Evolutionary conservation across 2,797 vertebrate species (phyloP).

Genomic region (Enteromius thamalakanensis): DNA sequence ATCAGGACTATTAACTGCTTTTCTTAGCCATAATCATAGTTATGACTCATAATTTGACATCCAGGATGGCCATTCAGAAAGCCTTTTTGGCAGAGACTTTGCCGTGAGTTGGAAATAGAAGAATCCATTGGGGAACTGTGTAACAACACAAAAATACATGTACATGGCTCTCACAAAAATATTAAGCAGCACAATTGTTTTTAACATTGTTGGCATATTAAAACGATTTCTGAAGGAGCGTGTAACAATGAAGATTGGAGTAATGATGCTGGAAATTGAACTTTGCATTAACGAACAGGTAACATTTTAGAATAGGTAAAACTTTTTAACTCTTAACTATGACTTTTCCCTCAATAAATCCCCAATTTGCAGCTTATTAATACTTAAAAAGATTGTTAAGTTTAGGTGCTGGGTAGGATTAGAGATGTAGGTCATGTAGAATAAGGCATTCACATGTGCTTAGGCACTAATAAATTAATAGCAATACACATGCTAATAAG

Average conservation of each 20-base stretch:
- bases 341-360: too few relatives aligned
- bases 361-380: too few relatives aligned
- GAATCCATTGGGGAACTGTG: neutral
- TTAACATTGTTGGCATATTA: neutral
- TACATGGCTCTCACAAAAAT: neutral
- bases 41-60: slow-evolving; percentile 22
- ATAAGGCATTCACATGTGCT: too few relatives aligned
- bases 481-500: too few relatives aligned
- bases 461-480: too few relatives aligned
- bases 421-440: too few relatives aligned
- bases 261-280: neutral
- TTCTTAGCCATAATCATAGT: slow-evolving; percentile 24
- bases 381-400: too few relatives aligned
- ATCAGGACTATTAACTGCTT: slow-evolving; percentile 16
- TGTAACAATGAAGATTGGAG: neutral
- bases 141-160: neutral
- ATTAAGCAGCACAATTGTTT: neutral
- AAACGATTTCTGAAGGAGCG: neutral
- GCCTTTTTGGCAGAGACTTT: neutral
- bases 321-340: too few relatives aligned
- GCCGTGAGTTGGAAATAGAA: neutral
- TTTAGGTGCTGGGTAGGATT: too few relatives aligned
- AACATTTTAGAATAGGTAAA: neutral
- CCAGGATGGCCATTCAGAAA: slow-evolving; percentile 13
- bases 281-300: neutral